Conservation (phyloP, 2,797 vertebrate genomes). For the Thunnus albacares region DNA sequence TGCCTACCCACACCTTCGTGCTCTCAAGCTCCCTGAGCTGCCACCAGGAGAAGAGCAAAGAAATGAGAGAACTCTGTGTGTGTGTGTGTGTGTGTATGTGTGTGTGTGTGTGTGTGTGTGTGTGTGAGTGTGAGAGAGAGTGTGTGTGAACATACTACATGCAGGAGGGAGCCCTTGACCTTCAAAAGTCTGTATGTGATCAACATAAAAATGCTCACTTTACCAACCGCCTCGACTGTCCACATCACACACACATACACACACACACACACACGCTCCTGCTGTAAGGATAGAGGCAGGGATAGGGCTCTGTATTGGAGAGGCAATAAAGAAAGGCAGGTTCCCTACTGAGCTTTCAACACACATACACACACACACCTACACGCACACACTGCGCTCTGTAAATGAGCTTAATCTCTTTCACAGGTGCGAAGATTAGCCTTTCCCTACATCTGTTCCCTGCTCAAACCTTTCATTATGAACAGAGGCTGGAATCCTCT, state of each 20-base stretch:
- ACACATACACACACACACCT: conserved; percentile 32
- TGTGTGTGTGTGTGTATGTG: conserved; percentile 19
- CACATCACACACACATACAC: conserved; percentile 26
- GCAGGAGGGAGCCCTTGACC: conserved; percentile 78
- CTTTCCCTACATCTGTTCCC: conserved; percentile 73
- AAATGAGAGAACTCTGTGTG: conserved; percentile 40
- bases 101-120: conserved; percentile 40
- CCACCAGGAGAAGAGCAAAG: conserved; percentile 66
- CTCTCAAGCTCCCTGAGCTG: conserved; percentile 76
- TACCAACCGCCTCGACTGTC: conserved; percentile 50
- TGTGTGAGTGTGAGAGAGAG: conserved; percentile 14
- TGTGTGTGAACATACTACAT: conserved; percentile 44
- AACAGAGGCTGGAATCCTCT: conserved; percentile 67
- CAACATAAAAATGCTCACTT: conserved; percentile 80
- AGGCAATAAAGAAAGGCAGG: conserved; percentile 64
- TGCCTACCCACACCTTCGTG: conserved; percentile 59
- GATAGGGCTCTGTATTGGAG: conserved; percentile 46
- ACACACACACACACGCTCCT: conserved; percentile 13
- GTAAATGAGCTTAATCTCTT: conserved; percentile 72
- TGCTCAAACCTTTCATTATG: conserved; percentile 61
- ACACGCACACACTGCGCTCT: conserved; percentile 34
- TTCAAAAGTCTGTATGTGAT: conserved; percentile 81
- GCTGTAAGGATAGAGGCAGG: conserved; percentile 40
- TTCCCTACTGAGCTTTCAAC: conserved; percentile 57
- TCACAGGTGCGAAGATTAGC: conserved; percentile 73